A percentile compares a stretch with the other conserved stretches of the same genome.
Conservation (phyloP, 2,888 invertebrate genomes). For the Chrysolina americana region DNA sequence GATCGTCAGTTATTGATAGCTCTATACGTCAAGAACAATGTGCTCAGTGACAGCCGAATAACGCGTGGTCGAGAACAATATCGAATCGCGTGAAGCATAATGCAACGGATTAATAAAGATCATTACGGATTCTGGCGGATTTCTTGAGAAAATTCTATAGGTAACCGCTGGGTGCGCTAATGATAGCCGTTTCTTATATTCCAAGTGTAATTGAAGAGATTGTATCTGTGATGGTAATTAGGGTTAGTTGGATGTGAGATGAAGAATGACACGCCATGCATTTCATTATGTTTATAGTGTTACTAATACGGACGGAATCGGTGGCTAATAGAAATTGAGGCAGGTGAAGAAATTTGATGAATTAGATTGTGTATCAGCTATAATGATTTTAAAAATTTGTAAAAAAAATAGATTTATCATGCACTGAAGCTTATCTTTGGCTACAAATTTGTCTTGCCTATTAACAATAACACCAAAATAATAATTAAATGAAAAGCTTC, state of each 20-base stretch:
- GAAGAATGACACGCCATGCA: conserved; percentile 24
- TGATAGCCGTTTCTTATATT: conserved; percentile 49
- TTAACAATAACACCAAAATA: too few relatives aligned
- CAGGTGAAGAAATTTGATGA: conserved; percentile 5
- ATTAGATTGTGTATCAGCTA: neutral
- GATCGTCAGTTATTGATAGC: conserved; percentile 67
- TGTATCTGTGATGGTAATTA: conserved; percentile 43
- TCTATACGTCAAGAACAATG: conserved; percentile 67
- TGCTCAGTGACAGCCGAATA: conserved; percentile 61
- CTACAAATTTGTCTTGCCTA: too few relatives aligned
- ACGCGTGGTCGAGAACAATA: conserved; percentile 61
- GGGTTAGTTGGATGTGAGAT: conserved; percentile 28
- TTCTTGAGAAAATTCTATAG: conserved; percentile 16
- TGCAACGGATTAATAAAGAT: conserved; percentile 64
- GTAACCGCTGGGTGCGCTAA: conserved; percentile 41
- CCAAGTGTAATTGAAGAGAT: conserved; percentile 45
- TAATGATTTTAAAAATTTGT: neutral
- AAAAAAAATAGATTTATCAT: neutral
- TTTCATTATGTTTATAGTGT: conserved; percentile 24
- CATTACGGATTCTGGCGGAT: conserved; percentile 49
- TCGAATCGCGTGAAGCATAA: conserved; percentile 60
- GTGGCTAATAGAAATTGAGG: neutral
- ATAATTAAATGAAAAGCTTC: too few relatives aligned
- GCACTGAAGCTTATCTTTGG: neutral
- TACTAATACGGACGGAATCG: conserved; percentile 20